Evolutionary conservation across 2,113 vertebrate genomes (phyloP), one percentile per base, ranked within the genome.

Genomic region (Tricholaema leucomelas): DNA sequence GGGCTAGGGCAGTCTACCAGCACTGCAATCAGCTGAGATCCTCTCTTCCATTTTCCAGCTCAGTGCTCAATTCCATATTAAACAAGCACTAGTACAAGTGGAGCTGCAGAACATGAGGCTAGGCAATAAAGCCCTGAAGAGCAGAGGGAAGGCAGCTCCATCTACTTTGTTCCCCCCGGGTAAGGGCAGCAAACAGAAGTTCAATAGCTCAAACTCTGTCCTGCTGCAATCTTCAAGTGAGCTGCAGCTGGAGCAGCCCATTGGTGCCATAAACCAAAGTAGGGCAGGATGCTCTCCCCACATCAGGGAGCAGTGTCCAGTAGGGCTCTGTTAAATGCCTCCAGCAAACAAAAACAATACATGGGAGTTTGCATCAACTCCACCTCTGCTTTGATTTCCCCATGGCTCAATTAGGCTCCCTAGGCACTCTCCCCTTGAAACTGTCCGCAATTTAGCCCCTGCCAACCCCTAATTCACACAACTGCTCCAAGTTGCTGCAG

Each of bases 1-100:
- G 92, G 92, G 87, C 95, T 93, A 93, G 89, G 91, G 96, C 95
- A 95, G 88, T 15, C 84, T 93, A 93, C 92, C 93, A 96, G 87
- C 92, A 77, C 95, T 35, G 91, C 91, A 95, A 87, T 91, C 92
- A 87, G 75, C 85, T 14, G 56, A 92, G 85, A 92, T 93, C 91
- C 81, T 89, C 90, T 88, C 94, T 94, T 91, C 79, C 81, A 95
- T 94, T 96, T 96, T 92, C 96, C 89, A 94, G 92, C 81, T 96
- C 94, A 92, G 81, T 96, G 92, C 96, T 88, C 93, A 94, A 85
- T 79, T 81, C 95, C 87, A 87, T 89, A 95, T 93, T 87, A 92
- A 94, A 95, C 84, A 94, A 93, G 89, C 72, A 87, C 87, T n/a
- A 46, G 75, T 89, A 93, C 87, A 89, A 96, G 77, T 27, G 56